A percentile compares a stretch with the other conserved stretches of the same genome.
Conservation (phyloP, 2,113 vertebrate genomes). For the Poeciliopsis prolifica region DNA sequence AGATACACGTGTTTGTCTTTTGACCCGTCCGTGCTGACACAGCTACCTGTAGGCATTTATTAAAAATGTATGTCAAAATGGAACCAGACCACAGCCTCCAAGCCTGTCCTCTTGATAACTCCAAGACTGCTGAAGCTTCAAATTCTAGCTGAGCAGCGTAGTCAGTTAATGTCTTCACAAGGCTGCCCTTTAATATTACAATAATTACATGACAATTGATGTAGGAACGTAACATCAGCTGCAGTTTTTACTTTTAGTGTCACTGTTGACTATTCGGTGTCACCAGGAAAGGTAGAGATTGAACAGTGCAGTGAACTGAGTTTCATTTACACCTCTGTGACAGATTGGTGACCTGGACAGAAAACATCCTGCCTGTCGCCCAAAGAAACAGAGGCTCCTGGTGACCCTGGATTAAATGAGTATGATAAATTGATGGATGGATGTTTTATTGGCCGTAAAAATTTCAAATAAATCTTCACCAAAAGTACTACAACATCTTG, state of each 20-base stretch:
- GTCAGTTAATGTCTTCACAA: not conserved
- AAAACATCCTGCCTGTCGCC: too few relatives aligned
- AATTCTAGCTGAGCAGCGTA: not conserved
- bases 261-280: too few relatives aligned
- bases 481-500: too few relatives aligned
- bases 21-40: not conserved
- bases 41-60: not conserved
- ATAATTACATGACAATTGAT: not conserved
- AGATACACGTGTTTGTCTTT: not conserved
- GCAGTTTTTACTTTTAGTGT: not conserved
- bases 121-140: not conserved
- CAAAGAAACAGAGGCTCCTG: too few relatives aligned
- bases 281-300: too few relatives aligned
- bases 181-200: not conserved
- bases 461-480: too few relatives aligned
- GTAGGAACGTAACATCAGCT: not conserved
- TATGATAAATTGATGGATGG: too few relatives aligned
- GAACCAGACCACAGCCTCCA: not conserved
- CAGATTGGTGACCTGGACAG: too few relatives aligned
- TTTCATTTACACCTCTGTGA: too few relatives aligned
- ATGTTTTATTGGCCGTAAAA: too few relatives aligned
- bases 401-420: too few relatives aligned
- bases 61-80: not conserved
- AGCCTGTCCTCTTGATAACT: not conserved
- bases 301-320: too few relatives aligned